Evolutionary conservation across 1,140 invertebrate species (phyloP).

Genomic region (Drosophila persimilis): DNA sequence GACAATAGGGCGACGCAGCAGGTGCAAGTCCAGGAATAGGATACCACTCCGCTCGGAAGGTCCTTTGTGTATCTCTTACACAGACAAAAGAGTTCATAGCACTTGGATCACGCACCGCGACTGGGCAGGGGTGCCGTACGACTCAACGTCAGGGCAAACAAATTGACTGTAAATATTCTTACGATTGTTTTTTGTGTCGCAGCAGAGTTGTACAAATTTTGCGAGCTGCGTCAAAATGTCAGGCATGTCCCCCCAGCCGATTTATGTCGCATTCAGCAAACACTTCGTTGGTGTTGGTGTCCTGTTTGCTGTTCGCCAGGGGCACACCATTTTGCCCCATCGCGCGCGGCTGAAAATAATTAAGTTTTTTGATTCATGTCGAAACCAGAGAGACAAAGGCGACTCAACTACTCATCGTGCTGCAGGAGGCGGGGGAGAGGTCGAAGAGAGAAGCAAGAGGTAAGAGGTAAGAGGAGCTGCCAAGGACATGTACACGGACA

Average conservation of each 20-base stretch:
- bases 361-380: constrained; percentile 80
- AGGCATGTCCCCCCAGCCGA: constrained; percentile 45
- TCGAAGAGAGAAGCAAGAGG: no score
- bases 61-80: constrained; percentile 27
- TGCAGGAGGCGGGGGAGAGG: constrained; percentile 16
- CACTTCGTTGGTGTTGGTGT: constrained; percentile 23
- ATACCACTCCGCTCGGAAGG: background rate
- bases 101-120: constrained; percentile 36
- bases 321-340: constrained; percentile 57
- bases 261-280: constrained; percentile 52
- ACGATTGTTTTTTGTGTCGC: constrained; percentile 56
- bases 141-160: constrained; percentile 30
- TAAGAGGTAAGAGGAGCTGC: constrained; percentile 8
- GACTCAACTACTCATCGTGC: constrained; percentile 53
- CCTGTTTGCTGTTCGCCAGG: constrained; percentile 50
- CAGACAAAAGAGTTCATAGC: constrained; percentile 50
- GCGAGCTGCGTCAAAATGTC: constrained; percentile 72
- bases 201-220: constrained; percentile 56
- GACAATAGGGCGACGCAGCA: constrained; percentile 25
- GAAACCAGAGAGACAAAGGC: constrained; percentile 65
- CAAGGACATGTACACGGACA: constrained; percentile 35
- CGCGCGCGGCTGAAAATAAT: constrained; percentile 73
- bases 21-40: constrained; percentile 17
- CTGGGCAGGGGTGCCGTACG: background rate
- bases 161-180: constrained; percentile 79